A percentile compares a stretch with the other conserved stretches of the same genome.
These are phyloP conservation scores for Drosophila mettleri DNA, from an alignment of 2,888 invertebrate genomes.

Conservation along the genomic window DNA sequence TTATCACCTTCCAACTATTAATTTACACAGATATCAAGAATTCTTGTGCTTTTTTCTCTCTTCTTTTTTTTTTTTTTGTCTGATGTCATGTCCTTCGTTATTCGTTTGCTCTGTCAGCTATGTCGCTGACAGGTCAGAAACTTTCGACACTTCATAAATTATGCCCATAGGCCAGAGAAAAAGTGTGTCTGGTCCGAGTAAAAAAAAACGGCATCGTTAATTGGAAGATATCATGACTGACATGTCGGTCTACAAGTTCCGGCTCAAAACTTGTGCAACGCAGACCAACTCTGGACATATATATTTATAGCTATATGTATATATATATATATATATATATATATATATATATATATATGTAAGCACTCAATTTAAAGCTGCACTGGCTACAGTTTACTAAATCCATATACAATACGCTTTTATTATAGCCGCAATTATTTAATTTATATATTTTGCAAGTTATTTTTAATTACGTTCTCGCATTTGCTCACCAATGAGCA, in stretches of 20 bases:
- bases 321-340: background rate
- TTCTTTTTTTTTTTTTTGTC: no score
- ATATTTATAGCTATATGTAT: background rate
- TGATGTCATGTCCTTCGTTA: slow-evolving; percentile 14
- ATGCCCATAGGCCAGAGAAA: slow-evolving; percentile 27
- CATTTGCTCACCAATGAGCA: slow-evolving; percentile 50
- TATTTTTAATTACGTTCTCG: slow-evolving; percentile 56
- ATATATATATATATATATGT: background rate
- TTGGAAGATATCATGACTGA: slow-evolving; percentile 50
- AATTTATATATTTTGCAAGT: background rate
- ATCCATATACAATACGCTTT: background rate
- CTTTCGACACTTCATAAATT: slow-evolving; percentile 51
- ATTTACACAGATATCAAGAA: background rate
- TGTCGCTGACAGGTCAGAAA: slow-evolving; percentile 37
- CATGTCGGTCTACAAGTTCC: slow-evolving; percentile 14
- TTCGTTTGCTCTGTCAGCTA: slow-evolving; percentile 24
- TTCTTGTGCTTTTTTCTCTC: background rate
- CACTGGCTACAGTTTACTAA: background rate
- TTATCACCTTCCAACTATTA: slow-evolving; percentile 5
- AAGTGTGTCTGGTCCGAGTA: slow-evolving; percentile 10
- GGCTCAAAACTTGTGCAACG: background rate
- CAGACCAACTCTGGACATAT: background rate
- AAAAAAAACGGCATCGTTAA: slow-evolving; percentile 34
- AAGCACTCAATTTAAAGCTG: slow-evolving; percentile 1
- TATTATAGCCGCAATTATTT: background rate